Base-by-base conservation (phyloP, 2,113 vertebrate species). In the Kobus ellipsiprymnus region DNA sequence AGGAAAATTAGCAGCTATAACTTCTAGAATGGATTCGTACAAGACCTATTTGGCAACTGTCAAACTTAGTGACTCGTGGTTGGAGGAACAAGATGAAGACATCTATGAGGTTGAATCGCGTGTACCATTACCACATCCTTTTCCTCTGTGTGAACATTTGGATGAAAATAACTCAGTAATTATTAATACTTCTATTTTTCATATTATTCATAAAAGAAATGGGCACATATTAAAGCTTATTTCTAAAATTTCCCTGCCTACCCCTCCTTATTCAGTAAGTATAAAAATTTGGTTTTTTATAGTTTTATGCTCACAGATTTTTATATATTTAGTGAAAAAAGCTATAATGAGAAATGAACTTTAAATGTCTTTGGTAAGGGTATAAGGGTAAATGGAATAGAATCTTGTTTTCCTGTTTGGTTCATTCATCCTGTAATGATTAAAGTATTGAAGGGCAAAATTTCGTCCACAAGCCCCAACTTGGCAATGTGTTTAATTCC, bases 201-300 rank as follows among this genome's bases (percentile, higher is more conserved):
- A 99, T 98, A 98, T 99, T 98, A 99, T 98, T 92, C 99, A 99
- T 97, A 99, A 99, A 97, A 99, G 97, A 97, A 99, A 99, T 12
- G 99, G 99, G 29, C 99, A 99, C 95, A 98, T 99, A 96, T 99
- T 99, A 98, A 99, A 99, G 97, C 99, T 99, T 97, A 97, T 99
- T 96, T 99, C 99, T 97, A 99, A 99, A 99, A 99, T 99, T 97
- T 99, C 99, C 36, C 98, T 99, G 86, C 99, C 99, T 98, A 99
- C 99, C 57, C 99, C 99, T 94, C 99, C 99, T 14, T 99, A 99
- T 93, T 99, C 99, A 97, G 99, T 99, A 99, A 99, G 99, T 99
- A 99, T 98, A 30, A 90, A 96, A 89, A 25, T 59, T 29, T 84
- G 6, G 0, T 81, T 82, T 91, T 60, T 84, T 77, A 21, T 87